Base-by-base conservation (phyloP, 2,888 invertebrate species). In the Pristionchus arcanus region DNA sequence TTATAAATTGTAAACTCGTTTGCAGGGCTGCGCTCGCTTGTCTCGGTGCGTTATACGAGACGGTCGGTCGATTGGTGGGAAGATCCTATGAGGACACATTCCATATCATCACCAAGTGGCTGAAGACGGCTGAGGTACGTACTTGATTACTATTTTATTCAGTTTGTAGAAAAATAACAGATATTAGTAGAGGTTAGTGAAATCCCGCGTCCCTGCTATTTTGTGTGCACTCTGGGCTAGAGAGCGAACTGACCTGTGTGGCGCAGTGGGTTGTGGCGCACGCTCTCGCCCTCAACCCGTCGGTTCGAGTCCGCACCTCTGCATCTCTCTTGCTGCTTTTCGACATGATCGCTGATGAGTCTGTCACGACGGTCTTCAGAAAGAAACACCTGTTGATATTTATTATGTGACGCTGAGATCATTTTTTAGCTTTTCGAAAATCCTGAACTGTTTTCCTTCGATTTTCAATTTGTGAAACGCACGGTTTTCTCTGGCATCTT, bases 61-160 rank as follows among this genome's bases (percentile, higher is more conserved):
- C 97, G 96, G 96, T 99, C 34, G 99, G 99, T 1, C 96, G 99
- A 92, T 98, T 99, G 98, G 99, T 98, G 97, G 99, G 99, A 0
- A 96, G 99, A 91, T 98, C 98, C 0, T 99, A 98, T 95, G 99
- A 99, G 95, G 99, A 99, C 95, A 99, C 99, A 0, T 97, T 99
- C 55, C 97, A 97, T 93, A 97, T 98, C 89, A 96, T 99, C 42
- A 97, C 98, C 90, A 97, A 97, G 94, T 98, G 98, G 2, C 96
- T 99, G 90, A 97, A 97, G 94, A 98, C 97, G 96, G 98, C 98
- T 0, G 98, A 98, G 93, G 95, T 95, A 91, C 53, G 90, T 28
- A 31, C 4, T 68, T 63, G 11, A 3, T 9, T 25, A 25, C 59
- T 21, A 59, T 63, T 25, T n/a, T 11, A n/a, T 63, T 63, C 9